These are phyloP conservation scores for Phoeniculus purpureus DNA, from an alignment of 2,797 vertebrate species.

Conservation along the genomic window DNA sequence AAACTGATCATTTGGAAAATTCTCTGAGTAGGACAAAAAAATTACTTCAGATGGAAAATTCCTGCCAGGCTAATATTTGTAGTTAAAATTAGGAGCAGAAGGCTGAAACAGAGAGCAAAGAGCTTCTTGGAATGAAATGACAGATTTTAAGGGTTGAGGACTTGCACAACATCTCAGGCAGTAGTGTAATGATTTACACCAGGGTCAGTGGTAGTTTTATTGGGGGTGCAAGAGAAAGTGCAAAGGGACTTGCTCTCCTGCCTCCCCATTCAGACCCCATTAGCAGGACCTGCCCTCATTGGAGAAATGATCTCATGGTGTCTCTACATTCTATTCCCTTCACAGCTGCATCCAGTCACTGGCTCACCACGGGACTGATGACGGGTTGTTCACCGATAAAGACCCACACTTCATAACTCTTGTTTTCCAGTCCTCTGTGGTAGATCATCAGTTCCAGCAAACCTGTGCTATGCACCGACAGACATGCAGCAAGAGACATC, in stretches of 20 bases:
- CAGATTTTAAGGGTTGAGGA: not conserved
- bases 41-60: not conserved
- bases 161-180: not conserved
- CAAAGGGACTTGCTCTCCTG: not conserved
- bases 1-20: not conserved
- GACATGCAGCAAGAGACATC: not conserved
- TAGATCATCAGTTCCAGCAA: not conserved
- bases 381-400: constrained; percentile 25
- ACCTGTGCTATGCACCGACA: not conserved
- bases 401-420: constrained; percentile 34
- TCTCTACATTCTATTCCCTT: not conserved
- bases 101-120: not conserved
- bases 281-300: not conserved
- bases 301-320: not conserved
- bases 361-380: not conserved
- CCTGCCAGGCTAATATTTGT: not conserved
- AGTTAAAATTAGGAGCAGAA: not conserved
- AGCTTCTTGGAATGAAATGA: not conserved
- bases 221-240: not conserved
- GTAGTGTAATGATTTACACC: not conserved
- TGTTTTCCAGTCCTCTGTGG: not conserved
- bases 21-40: not conserved
- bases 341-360: constrained; percentile 51
- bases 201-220: not conserved
- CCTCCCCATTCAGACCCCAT: not conserved